phyloP scores from a whole-genome alignment of 2,888 invertebrate genomes.

The Sericinus montela region DNA sequence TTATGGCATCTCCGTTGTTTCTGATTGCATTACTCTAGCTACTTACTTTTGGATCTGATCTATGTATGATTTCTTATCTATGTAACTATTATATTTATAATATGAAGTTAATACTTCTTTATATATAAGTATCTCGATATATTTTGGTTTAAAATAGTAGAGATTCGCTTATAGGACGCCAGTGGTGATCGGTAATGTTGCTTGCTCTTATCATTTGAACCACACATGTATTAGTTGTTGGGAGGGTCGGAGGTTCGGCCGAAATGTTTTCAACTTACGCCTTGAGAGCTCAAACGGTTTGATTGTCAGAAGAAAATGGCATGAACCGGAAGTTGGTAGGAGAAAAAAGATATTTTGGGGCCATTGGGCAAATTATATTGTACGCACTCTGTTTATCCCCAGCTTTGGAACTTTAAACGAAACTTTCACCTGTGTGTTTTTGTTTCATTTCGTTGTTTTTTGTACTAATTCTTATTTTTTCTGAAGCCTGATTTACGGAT shows the following conservation, averaged over 20 bases:
- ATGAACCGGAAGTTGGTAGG: slow-evolving; percentile 33
- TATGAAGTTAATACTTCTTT: too few species aligned
- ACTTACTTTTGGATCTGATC: too few species aligned
- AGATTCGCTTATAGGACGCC: too few species aligned
- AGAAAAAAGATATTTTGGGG: slow-evolving; percentile 31
- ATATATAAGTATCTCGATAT: too few species aligned
- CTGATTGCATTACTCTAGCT: too few species aligned
- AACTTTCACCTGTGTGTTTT: slow-evolving; percentile 20
- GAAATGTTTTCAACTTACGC: slow-evolving; percentile 55
- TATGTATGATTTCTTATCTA: too few species aligned
- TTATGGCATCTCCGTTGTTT: too few species aligned
- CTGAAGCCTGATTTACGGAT: too few species aligned
- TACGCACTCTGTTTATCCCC: slow-evolving; percentile 17
- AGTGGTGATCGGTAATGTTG: too few species aligned
- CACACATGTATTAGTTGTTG: slow-evolving; percentile 61
- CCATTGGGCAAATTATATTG: slow-evolving; percentile 29
- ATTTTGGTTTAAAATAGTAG: too few species aligned
- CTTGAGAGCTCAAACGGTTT: slow-evolving; percentile 45
- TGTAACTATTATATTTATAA: too few species aligned
- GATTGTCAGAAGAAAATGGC: slow-evolving; percentile 51
- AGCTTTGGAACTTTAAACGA: slow-evolving; percentile 31
- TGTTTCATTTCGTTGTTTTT: slow-evolving; percentile 22
- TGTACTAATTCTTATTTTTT: neutral
- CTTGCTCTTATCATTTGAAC: slow-evolving; percentile 26
- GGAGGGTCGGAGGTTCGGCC: slow-evolving; percentile 56